Evolutionary conservation across 2,797 vertebrate species (phyloP), one percentile per base, ranked within the genome.

Genomic region (Loris lydekkerianus): DNA sequence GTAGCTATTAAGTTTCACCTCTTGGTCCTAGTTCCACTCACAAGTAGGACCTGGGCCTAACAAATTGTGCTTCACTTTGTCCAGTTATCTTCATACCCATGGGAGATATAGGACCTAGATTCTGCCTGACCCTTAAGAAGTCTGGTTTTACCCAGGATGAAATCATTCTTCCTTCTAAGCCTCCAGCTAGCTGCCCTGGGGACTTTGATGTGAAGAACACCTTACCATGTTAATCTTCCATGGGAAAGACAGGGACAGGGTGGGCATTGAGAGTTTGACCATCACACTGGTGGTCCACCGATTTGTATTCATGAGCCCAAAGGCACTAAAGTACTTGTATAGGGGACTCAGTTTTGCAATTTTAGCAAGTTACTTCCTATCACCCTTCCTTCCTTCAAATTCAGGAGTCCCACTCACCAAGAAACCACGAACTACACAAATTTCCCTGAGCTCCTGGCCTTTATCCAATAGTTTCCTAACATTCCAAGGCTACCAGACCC

Each of bases 11-110:
- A 27, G 14, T 81, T 92, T 70, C 20, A 69, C 2, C 13, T 25
- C 25, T 2, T 69, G 31, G 25, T 77, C 56, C 80, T 58, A 29
- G 20, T 49, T 84, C 31, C n/a, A 29, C 49, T 78, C 75, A 65
- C 2, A 90, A 43, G 40, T 34, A 5, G 49, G 65, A 76, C 69
- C 77, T 76, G 5, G 76, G 31, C 76, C 78, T 46, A 63, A 72
- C 18, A 95, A 85, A 84, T 15, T 29, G 5, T 86, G 49, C 70
- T 87, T 70, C 65, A 73, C 56, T 70, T 83, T 86, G 27, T 84
- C 53, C 23, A 83, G 18, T n/a, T 43, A 67, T 21, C 17, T 40
- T 5, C 21, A 81, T 27, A 58, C 31, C 31, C 63, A 1, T 11
- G 82, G 78, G 89, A 29, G 37, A 40, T 17, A 37, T 29, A 34